phyloP scores from a whole-genome alignment of 2,888 invertebrate genomes.

The Drosophila barbarae region DNA sequence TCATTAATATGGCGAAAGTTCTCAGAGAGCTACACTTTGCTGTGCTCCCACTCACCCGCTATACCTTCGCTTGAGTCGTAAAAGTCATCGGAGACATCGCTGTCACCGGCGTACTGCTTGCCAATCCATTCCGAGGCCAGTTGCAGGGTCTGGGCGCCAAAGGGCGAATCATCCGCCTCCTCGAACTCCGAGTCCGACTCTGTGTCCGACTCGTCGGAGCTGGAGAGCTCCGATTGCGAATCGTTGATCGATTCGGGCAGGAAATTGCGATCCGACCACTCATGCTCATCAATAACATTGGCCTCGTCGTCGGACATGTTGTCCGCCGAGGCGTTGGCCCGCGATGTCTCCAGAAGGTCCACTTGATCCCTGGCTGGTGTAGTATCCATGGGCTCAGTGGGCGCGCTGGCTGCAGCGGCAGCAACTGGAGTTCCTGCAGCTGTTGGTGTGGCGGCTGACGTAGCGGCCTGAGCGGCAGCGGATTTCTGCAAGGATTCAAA shows the following conservation, averaged over 20 bases:
- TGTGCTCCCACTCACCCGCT: slow-evolving; percentile 63
- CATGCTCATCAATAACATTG: slow-evolving; percentile 95
- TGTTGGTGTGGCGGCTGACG: slow-evolving; percentile 27
- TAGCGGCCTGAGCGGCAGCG: slow-evolving; percentile 39
- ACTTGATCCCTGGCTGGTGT: slow-evolving; percentile 65
- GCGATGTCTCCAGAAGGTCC: slow-evolving; percentile 77
- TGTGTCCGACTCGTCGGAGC: slow-evolving; percentile 83
- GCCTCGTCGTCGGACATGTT: slow-evolving; percentile 83
- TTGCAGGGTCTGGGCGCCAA: slow-evolving; percentile 83
- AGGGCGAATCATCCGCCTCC: slow-evolving; percentile 83
- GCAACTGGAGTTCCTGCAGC: slow-evolving; percentile 14
- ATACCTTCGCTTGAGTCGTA: slow-evolving; percentile 80
- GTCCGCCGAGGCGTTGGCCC: slow-evolving; percentile 79
- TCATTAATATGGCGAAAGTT: background rate
- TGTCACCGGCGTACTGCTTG: slow-evolving; percentile 81
- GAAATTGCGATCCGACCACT: slow-evolving; percentile 97
- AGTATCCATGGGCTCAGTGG: slow-evolving; percentile 52
- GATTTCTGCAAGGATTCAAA: slow-evolving; percentile 41
- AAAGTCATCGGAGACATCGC: slow-evolving; percentile 79
- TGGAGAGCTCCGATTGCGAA: slow-evolving; percentile 83
- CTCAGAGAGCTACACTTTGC: background rate
- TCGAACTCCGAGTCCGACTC: slow-evolving; percentile 85
- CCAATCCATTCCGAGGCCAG: slow-evolving; percentile 86
- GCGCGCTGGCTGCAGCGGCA: slow-evolving; percentile 20
- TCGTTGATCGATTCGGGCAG: slow-evolving; percentile 88